phyloP scores from a whole-genome alignment of 1,140 invertebrate species.

The Penaeus chinensis region DNA sequence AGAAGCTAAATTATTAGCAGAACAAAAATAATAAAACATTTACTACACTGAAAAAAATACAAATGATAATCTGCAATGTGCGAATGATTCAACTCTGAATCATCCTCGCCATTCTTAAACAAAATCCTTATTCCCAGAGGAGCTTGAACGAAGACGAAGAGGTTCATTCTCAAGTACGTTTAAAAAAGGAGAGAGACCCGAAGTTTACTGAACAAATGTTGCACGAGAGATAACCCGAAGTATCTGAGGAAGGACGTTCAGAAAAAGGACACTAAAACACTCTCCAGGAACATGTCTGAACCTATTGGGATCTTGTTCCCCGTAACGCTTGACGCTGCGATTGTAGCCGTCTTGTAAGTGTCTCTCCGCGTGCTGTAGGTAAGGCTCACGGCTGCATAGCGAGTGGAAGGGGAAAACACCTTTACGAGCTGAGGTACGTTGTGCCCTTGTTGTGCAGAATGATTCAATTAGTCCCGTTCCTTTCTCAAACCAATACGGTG shows the following conservation, averaged over 20 bases:
- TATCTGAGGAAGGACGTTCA: constrained; percentile 18
- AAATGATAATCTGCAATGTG: too few relatives aligned
- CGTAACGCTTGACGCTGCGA: constrained; percentile 33
- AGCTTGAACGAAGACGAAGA: too few relatives aligned
- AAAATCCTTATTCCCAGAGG: too few relatives aligned
- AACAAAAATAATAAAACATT: too few relatives aligned
- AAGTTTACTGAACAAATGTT: neutral
- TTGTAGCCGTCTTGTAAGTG: neutral
- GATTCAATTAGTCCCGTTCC: constrained; percentile 58
- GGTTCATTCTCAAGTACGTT: too few relatives aligned
- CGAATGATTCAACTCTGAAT: too few relatives aligned
- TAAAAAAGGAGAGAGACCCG: neutral
- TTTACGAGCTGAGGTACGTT: neutral
- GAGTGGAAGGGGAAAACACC: neutral
- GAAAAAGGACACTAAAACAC: constrained; percentile 9
- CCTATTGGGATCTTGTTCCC: constrained; percentile 36
- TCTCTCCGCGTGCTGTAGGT: neutral
- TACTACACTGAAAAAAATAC: too few relatives aligned
- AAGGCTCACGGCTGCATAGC: constrained; percentile 5
- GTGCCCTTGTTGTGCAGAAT: constrained; percentile 8
- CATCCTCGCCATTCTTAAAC: too few relatives aligned
- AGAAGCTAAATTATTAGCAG: too few relatives aligned
- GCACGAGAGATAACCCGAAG: constrained; percentile 34
- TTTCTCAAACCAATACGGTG: constrained; percentile 57
- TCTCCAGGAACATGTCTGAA: constrained; percentile 28